A percentile compares a stretch with the other conserved stretches of the same genome.
Evolutionary conservation across 1,140 invertebrate genomes (phyloP).

Genomic region (Platyscapa corneri): DNA sequence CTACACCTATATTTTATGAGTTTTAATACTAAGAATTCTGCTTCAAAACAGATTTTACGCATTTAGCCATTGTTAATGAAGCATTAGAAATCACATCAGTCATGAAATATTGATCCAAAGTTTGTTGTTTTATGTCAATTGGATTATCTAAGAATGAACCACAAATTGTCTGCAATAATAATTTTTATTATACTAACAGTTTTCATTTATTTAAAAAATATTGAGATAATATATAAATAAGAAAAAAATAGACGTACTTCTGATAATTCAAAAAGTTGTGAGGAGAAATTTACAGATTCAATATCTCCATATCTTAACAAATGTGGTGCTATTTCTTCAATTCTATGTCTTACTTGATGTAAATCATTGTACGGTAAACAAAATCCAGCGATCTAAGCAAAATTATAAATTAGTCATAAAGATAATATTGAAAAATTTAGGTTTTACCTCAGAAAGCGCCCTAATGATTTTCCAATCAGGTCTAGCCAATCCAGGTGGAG

Average conservation of each 20-base stretch:
- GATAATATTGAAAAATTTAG: not conserved
- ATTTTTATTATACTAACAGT: conserved; percentile 27
- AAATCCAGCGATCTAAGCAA: conserved; percentile 84
- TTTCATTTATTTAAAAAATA: conserved; percentile 20
- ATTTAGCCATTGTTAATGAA: conserved; percentile 99
- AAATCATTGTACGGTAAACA: conserved; percentile 93
- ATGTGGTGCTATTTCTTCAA: conserved; percentile 92
- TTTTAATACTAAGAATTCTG: conserved; percentile 70
- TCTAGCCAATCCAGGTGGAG: conserved; percentile 93
- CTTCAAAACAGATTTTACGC: conserved; percentile 91
- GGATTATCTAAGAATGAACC: conserved; percentile 77
- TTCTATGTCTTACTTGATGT: conserved; percentile 86
- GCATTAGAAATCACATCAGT: conserved; percentile 96
- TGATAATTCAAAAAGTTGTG: conserved; percentile 82
- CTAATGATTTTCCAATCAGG: conserved; percentile 99
- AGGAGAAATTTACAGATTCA: conserved; percentile 89
- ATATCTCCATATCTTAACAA: conserved; percentile 88
- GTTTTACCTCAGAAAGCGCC: conserved; percentile 84
- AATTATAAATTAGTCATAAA: not conserved
- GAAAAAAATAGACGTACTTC: conserved; percentile 73
- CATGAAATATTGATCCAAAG: conserved; percentile 97
- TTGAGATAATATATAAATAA: not conserved
- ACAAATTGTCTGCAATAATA: conserved; percentile 75
- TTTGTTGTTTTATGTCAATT: conserved; percentile 85
- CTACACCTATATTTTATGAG: not conserved